A percentile compares a stretch with the other conserved stretches of the same genome.
Conservation (phyloP, 1,140 invertebrate genomes). For the Drosophila ercepeae region DNA sequence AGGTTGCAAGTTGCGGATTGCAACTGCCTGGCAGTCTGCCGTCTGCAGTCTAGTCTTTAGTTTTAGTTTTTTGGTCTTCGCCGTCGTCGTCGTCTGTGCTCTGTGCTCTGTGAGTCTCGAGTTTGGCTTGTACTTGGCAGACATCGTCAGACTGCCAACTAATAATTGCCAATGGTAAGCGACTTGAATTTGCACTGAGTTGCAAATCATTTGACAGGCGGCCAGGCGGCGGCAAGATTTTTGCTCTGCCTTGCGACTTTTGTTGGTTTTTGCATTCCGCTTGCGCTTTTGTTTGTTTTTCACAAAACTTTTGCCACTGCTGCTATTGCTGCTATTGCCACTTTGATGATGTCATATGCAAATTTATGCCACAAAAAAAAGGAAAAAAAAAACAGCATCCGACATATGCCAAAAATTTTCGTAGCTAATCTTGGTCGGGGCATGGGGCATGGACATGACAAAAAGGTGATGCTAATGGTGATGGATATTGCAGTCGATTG, state of each 20-base stretch:
- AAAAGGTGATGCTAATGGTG: constrained; percentile 59
- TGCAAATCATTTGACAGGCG: constrained; percentile 75
- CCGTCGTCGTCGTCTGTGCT: constrained; percentile 45
- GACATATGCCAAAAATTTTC: constrained; percentile 49
- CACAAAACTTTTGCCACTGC: constrained; percentile 49
- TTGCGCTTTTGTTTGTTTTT: constrained; percentile 53
- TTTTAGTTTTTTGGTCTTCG: not conserved
- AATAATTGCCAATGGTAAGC: constrained; percentile 60
- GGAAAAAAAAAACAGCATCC: constrained; percentile 2
- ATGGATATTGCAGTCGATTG: constrained; percentile 39
- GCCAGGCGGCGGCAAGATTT: constrained; percentile 49
- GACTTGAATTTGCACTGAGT: constrained; percentile 77
- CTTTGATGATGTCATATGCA: constrained; percentile 75
- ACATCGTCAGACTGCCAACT: constrained; percentile 58
- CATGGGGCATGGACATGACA: constrained; percentile 59
- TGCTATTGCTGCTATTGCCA: constrained; percentile 41
- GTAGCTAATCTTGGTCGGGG: constrained; percentile 31
- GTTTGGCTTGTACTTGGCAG: constrained; percentile 27
- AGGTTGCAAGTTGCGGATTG: not conserved
- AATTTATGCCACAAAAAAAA: constrained; percentile 29
- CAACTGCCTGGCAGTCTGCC: constrained; percentile 34
- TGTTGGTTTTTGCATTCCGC: constrained; percentile 54
- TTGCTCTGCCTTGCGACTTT: constrained; percentile 15
- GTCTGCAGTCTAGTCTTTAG: constrained; percentile 2
- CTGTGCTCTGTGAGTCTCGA: constrained; percentile 48